Evolutionary conservation across 2,888 invertebrate genomes (phyloP).

Genomic region (Macroteleia sp.): DNA sequence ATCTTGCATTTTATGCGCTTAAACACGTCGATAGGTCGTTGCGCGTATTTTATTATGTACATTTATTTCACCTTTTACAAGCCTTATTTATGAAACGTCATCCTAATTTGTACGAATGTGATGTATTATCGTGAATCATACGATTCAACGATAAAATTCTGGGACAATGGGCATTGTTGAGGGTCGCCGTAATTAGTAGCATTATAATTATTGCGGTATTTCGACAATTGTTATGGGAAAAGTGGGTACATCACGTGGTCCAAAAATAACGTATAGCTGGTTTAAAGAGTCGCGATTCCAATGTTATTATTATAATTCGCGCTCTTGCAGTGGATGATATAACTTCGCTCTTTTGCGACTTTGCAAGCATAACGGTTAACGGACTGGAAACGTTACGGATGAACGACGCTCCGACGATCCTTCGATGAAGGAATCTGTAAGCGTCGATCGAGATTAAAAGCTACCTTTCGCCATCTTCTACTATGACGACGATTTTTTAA

Average conservation of each 20-base stretch:
- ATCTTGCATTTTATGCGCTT: constrained; percentile 64
- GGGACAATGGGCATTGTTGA: constrained; percentile 50
- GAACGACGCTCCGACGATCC: constrained; percentile 62
- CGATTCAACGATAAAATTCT: constrained; percentile 44
- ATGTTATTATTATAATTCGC: constrained; percentile 26
- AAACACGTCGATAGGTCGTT: constrained; percentile 64
- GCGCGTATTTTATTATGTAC: constrained; percentile 63
- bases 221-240: not conserved
- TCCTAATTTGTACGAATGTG: constrained; percentile 64
- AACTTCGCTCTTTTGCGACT: constrained; percentile 62
- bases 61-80: constrained; percentile 63
- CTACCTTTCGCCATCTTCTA: constrained; percentile 34
- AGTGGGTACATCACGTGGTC: too few relatives aligned
- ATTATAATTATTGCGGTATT: constrained; percentile 39
- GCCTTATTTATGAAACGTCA: constrained; percentile 62
- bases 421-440: constrained; percentile 49
- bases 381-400: constrained; percentile 72
- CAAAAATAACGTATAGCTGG: too few relatives aligned
- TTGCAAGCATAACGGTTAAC: constrained; percentile 68
- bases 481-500: constrained; percentile 28
- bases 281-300: constrained; percentile 25
- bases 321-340: constrained; percentile 50
- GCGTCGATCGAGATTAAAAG: constrained; percentile 58
- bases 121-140: constrained; percentile 55
- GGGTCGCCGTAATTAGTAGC: constrained; percentile 38